These are phyloP conservation scores for Actinia tenebrosa DNA, from an alignment of 64 coral and sea anemone genomes.

Conservation along the genomic window DNA sequence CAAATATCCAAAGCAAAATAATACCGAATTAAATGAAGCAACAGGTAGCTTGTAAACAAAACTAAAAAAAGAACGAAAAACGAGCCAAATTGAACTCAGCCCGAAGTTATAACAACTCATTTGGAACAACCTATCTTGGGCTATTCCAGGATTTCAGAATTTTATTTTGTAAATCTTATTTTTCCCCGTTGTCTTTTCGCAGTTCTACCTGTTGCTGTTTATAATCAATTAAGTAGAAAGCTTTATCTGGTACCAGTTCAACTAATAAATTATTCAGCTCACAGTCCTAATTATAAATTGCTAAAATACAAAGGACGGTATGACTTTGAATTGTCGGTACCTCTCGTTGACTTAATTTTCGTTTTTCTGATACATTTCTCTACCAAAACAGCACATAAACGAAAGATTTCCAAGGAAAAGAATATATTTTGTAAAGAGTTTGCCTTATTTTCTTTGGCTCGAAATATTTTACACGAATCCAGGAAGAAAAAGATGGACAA, in stretches of 20 bases:
- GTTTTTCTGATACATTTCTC: no score
- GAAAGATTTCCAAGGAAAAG: no score
- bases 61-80: background rate
- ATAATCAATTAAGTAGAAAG: slow-evolving; percentile 1
- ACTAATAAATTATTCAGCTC: background rate
- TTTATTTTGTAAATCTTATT: background rate
- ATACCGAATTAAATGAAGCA: slow-evolving; percentile 3
- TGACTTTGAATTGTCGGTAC: no score
- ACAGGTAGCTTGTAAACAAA: background rate
- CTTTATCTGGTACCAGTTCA: background rate
- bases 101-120: background rate
- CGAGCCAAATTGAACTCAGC: background rate
- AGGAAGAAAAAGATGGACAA: no score
- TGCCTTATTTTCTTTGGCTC: no score
- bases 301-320: background rate
- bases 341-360: no score
- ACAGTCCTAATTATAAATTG: background rate
- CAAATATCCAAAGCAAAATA: background rate
- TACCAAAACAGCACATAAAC: no score
- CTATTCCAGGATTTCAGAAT: no score
- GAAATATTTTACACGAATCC: no score
- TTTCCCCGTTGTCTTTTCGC: background rate
- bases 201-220: background rate
- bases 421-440: no score
- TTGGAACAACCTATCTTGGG: background rate